phyloP scores from a whole-genome alignment of 2,888 invertebrate species.

The Zootermopsis nevadensis region DNA sequence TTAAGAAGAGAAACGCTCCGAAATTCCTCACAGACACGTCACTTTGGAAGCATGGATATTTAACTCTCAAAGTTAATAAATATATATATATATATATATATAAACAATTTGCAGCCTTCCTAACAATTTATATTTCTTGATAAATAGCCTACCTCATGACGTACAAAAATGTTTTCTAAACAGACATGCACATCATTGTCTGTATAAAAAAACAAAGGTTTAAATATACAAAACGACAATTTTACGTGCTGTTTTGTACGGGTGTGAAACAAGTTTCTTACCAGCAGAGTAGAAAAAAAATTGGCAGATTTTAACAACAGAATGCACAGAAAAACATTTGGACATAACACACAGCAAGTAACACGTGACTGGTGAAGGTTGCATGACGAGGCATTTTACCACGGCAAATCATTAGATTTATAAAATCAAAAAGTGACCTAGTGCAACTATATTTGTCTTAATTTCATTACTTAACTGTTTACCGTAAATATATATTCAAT shows the following conservation, averaged over 20 bases:
- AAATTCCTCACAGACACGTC: conserved; percentile 64
- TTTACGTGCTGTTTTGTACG: neutral
- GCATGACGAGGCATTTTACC: neutral
- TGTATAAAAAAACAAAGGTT: neutral
- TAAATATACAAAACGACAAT: neutral
- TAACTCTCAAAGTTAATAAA: conserved; percentile 67
- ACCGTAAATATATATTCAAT: too few species aligned
- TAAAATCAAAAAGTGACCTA: too few species aligned
- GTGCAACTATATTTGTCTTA: too few species aligned
- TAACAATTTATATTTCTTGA: too few species aligned
- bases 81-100: neutral
- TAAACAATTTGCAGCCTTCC: too few species aligned
- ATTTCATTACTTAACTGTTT: too few species aligned
- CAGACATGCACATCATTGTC: too few species aligned
- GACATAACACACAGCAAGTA: neutral
- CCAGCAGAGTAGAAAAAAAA: neutral
- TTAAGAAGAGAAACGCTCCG: conserved; percentile 64
- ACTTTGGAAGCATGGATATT: conserved; percentile 68
- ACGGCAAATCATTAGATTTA: too few species aligned
- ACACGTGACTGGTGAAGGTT: neutral
- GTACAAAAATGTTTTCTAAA: too few species aligned
- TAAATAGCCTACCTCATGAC: too few species aligned
- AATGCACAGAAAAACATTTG: neutral
- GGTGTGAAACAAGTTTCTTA: too few species aligned
- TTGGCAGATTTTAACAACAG: neutral